phyloP scores from a whole-genome alignment of 2,113 vertebrate genomes.

The Morone saxatilis region DNA sequence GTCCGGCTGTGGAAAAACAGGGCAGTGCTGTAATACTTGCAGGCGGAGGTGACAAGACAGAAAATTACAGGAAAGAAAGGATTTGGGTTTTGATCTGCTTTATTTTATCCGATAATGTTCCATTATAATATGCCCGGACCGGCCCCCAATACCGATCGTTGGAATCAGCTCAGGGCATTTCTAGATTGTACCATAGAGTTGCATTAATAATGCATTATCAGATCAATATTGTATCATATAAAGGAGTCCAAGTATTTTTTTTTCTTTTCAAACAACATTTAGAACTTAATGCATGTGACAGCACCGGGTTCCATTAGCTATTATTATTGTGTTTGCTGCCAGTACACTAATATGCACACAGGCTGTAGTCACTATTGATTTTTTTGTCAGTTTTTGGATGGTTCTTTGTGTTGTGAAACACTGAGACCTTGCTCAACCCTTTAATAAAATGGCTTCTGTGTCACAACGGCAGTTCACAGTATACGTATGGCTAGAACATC shows the following conservation, averaged over 20 bases:
- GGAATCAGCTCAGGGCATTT: background rate
- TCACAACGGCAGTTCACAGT: conserved; percentile 33
- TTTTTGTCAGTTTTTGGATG: conserved; percentile 8
- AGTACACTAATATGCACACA: background rate
- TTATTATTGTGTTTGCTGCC: conserved; percentile 36
- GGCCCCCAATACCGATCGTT: background rate
- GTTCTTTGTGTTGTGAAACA: conserved; percentile 14
- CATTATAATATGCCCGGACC: background rate
- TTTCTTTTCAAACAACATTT: background rate
- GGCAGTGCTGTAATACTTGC: background rate
- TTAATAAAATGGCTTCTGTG: conserved; percentile 54
- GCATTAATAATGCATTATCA: background rate
- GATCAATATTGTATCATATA: background rate
- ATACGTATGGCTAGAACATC: background rate
- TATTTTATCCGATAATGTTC: background rate
- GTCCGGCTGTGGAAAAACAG: background rate
- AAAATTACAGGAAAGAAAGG: background rate
- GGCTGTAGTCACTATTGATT: conserved; percentile 14
- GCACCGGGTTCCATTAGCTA: conserved; percentile 4
- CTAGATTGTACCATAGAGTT: background rate
- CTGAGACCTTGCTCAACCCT: background rate
- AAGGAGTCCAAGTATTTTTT: background rate
- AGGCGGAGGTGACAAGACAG: background rate
- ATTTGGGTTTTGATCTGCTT: background rate
- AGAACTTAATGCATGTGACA: background rate